Evolutionary conservation across 2,888 invertebrate species (phyloP).

Genomic region (Orthosia gracilis): DNA sequence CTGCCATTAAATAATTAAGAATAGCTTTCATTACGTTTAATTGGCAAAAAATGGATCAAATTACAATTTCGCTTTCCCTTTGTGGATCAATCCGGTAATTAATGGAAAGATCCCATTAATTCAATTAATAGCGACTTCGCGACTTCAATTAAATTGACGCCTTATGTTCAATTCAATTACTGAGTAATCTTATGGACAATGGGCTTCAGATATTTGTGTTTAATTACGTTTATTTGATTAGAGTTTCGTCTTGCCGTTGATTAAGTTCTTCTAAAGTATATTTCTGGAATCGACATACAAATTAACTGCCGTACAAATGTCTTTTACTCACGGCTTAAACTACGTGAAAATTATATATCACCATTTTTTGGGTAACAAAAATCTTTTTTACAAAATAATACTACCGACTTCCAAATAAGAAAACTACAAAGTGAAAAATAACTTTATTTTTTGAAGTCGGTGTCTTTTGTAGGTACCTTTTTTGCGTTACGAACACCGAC

Average conservation of each 20-base stretch:
- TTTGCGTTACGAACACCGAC: no score
- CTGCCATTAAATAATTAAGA: conserved; percentile 23
- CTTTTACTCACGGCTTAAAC: no score
- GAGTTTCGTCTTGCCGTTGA: background rate
- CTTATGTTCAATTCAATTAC: conserved; percentile 32
- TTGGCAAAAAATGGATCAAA: conserved; percentile 43
- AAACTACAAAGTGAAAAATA: no score
- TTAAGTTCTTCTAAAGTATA: background rate
- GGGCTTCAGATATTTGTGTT: conserved; percentile 5
- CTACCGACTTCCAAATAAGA: no score
- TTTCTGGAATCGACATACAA: background rate
- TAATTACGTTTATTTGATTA: conserved; percentile 23
- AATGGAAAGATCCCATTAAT: conserved; percentile 35
- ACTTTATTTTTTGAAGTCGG: no score
- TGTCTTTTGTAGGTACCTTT: no score
- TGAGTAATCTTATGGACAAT: conserved; percentile 11
- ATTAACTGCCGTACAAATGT: no score
- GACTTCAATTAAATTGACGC: conserved; percentile 35
- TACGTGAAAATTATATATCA: no score
- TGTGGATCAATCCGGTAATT: conserved; percentile 43
- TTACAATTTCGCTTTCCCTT: conserved; percentile 22
- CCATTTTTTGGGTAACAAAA: no score
- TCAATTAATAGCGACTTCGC: conserved; percentile 31
- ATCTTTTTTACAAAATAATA: no score
- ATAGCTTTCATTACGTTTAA: conserved; percentile 31